phyloP scores from a whole-genome alignment of 2,113 vertebrate species.

The Himantopus leucocephalus region DNA sequence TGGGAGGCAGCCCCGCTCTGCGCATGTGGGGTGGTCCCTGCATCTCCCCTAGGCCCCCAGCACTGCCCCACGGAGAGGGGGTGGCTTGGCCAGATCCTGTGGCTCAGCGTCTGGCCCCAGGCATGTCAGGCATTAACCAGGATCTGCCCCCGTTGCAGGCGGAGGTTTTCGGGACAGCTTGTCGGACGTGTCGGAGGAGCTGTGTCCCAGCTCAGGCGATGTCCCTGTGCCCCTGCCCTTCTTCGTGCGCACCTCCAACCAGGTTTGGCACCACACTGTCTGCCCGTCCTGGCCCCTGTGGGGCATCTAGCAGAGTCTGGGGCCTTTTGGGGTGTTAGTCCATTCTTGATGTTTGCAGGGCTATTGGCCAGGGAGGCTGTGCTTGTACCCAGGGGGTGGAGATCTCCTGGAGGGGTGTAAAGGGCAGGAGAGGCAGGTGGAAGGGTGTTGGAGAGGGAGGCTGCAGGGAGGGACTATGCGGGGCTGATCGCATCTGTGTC shows the following conservation, averaged over 20 bases:
- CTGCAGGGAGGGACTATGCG: background rate
- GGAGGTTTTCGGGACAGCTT: slow-evolving; percentile 96
- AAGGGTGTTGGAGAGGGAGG: background rate
- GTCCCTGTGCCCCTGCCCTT: slow-evolving; percentile 89
- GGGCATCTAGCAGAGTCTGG: background rate
- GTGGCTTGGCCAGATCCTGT: background rate
- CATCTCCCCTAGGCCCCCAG: background rate
- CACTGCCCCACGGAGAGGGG: background rate
- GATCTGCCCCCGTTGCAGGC: slow-evolving; percentile 61
- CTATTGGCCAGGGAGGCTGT: background rate
- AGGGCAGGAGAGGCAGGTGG: background rate
- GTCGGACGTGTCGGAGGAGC: slow-evolving; percentile 93
- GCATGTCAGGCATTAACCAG: background rate
- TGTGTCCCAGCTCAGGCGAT: slow-evolving; percentile 91
- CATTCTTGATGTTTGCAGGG: background rate
- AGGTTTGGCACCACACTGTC: slow-evolving; percentile 74
- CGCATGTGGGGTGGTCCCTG: background rate
- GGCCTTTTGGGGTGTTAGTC: background rate
- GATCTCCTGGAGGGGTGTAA: background rate
- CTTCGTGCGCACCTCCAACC: slow-evolving; percentile 91
- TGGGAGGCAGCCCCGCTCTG: background rate
- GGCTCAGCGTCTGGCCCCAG: background rate
- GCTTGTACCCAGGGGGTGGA: background rate
- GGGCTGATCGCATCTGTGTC: background rate
- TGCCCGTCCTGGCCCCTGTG: background rate